These are phyloP conservation scores for Patella pellucida DNA, from an alignment of 2,888 invertebrate species.

Conservation along the genomic window DNA sequence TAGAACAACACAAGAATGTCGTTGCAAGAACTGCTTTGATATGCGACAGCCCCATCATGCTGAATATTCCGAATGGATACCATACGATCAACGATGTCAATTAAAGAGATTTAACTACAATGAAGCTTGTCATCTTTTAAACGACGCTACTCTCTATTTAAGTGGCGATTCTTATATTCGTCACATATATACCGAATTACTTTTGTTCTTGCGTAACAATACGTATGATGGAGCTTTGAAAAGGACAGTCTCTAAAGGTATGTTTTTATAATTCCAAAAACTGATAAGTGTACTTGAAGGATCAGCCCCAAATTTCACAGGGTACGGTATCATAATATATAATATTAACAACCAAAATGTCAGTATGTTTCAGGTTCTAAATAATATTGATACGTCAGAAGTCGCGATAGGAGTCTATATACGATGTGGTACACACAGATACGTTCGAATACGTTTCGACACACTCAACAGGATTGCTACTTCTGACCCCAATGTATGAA, in stretches of 20 bases:
- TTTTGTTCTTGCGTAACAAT: background rate
- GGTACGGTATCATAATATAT: too few relatives aligned
- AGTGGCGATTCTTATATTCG: background rate
- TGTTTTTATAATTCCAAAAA: background rate
- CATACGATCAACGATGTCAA: background rate
- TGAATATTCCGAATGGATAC: background rate
- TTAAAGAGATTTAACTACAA: background rate
- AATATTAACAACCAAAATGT: too few relatives aligned
- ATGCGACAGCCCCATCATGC: background rate
- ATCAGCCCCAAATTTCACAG: too few relatives aligned
- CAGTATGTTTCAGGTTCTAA: too few relatives aligned
- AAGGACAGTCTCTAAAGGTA: background rate
- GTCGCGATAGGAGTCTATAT: too few relatives aligned
- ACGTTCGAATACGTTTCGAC: too few relatives aligned
- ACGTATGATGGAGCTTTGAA: background rate
- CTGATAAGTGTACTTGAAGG: too few relatives aligned
- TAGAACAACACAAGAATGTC: background rate
- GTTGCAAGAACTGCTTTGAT: background rate
- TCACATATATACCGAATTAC: background rate
- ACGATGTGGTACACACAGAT: too few relatives aligned
- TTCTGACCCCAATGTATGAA: too few relatives aligned
- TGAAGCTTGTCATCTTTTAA: background rate
- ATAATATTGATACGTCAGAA: too few relatives aligned
- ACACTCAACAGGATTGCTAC: too few relatives aligned
- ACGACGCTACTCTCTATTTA: background rate